Evolutionary conservation across 2,113 vertebrate species (phyloP).

Genomic region (Crotophaga sulcirostris): DNA sequence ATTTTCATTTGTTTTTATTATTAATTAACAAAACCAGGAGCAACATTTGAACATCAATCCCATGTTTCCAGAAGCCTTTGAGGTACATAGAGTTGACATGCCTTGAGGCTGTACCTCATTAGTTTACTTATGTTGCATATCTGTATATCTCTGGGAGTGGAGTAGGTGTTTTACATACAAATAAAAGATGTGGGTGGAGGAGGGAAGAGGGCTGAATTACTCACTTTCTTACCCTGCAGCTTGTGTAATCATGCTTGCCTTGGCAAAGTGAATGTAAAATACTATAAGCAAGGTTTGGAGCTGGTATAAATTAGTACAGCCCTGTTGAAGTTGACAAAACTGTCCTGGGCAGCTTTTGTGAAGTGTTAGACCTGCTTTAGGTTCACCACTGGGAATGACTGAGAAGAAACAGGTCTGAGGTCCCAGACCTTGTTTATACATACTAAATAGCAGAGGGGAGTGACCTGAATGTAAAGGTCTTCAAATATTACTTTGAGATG

Average conservation of each 20-base stretch:
- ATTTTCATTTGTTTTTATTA: background rate
- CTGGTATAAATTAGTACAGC: background rate
- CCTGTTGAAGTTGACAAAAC: background rate
- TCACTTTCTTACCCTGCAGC: constrained; percentile 8
- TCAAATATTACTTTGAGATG: background rate
- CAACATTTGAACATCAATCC: background rate
- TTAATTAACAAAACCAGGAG: background rate
- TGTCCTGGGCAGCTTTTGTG: background rate
- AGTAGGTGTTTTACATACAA: constrained; percentile 8
- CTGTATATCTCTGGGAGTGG: background rate
- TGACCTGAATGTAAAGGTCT: background rate
- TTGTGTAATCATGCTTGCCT: background rate
- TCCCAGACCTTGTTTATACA: background rate
- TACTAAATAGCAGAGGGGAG: background rate
- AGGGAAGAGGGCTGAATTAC: constrained; percentile 1
- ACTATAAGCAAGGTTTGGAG: background rate
- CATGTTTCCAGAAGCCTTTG: background rate
- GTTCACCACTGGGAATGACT: background rate
- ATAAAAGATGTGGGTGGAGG: background rate
- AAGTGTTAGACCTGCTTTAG: background rate
- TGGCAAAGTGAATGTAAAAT: constrained; percentile 17
- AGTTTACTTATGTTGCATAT: background rate
- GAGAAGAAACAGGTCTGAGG: background rate
- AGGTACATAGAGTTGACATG: background rate
- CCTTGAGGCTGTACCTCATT: background rate